Evolutionary conservation across 2,113 vertebrate species (phyloP).

Genomic region (Tichodroma muraria): DNA sequence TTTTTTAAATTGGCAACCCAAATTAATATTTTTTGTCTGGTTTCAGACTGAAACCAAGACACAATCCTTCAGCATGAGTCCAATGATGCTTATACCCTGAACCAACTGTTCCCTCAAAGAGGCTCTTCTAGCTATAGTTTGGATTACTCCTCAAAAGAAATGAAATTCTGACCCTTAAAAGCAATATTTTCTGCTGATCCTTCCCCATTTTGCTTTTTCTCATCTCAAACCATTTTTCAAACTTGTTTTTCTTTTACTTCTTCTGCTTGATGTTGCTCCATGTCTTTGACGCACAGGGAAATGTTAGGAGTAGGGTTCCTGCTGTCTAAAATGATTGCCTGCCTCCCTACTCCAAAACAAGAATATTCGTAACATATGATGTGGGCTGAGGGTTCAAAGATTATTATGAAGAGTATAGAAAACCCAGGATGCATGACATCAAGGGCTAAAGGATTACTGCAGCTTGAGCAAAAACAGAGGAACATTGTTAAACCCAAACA

Average conservation of each 20-base stretch:
- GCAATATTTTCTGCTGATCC: neutral
- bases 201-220: neutral
- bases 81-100: neutral
- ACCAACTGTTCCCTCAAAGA: neutral
- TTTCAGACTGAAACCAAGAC: no score
- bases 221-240: neutral
- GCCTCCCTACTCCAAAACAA: neutral
- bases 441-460: neutral
- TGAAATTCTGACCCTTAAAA: neutral
- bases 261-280: neutral
- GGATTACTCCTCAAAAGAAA: neutral
- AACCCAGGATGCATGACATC: constrained; percentile 2
- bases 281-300: neutral
- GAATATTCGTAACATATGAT: constrained; percentile 24
- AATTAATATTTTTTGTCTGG: no score
- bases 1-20: no score
- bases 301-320: neutral
- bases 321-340: neutral
- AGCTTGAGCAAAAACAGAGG: constrained; percentile 24
- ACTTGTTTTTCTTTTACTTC: neutral
- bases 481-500: constrained; percentile 20
- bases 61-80: neutral
- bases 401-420: neutral
- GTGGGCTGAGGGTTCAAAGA: neutral
- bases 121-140: neutral